Conservation (phyloP, 2,113 vertebrate species). For the Paracanthobrama guichenoti region DNA sequence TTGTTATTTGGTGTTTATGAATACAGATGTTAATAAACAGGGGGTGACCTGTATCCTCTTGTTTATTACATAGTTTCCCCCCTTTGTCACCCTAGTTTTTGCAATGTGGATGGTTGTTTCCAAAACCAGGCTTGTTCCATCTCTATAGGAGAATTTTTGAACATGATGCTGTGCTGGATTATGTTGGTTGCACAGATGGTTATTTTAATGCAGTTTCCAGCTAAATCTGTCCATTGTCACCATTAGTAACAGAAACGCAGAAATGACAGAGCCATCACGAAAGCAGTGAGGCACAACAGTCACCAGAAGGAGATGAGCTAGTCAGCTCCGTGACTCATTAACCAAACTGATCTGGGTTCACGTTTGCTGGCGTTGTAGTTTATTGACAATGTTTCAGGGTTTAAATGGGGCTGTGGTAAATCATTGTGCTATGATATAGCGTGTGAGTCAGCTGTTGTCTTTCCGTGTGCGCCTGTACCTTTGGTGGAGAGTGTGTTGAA, state of each 20-base stretch:
- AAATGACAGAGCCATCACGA: neutral
- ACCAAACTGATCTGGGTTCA: neutral
- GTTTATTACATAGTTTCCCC: neutral
- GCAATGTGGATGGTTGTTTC: neutral
- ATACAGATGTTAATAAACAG: neutral
- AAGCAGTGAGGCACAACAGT: neutral
- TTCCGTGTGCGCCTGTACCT: neutral
- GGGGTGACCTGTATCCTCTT: neutral
- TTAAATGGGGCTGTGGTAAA: neutral
- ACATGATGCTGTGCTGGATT: neutral
- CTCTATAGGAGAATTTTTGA: neutral
- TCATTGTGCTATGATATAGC: neutral
- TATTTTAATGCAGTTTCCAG: neutral
- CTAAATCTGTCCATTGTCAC: slow-evolving; percentile 5
- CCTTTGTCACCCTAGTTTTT: neutral
- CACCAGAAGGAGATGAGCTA: slow-evolving; percentile 3
- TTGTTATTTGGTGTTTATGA: neutral
- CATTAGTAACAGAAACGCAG: neutral
- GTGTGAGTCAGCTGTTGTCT: slow-evolving; percentile 10
- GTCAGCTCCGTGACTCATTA: neutral
- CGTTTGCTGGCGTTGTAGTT: neutral
- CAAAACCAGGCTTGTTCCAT: neutral
- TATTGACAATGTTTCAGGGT: neutral
- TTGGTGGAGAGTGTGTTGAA: neutral
- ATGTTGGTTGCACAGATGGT: slow-evolving; percentile 6